Percentiles rank a stretch among this genome's conserved stretches.
Conservation (phyloP, 1,140 invertebrate genomes). For the Drosophila subobscura region DNA sequence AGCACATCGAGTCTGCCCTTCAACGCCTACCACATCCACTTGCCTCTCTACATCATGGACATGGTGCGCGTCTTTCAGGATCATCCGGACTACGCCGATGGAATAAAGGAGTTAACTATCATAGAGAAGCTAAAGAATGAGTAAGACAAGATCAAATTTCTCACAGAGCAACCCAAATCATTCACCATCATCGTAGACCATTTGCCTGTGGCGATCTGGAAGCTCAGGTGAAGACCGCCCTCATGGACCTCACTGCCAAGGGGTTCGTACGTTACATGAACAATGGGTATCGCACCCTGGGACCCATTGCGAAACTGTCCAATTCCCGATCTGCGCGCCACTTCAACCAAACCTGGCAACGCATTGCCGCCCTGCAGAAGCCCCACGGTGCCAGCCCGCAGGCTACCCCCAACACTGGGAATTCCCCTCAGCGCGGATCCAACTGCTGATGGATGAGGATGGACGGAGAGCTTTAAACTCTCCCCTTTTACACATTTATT, state of each 20-base stretch:
- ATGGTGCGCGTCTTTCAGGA: slow-evolving; percentile 77
- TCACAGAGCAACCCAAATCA: not conserved
- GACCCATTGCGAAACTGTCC: slow-evolving; percentile 77
- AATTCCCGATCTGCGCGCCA: slow-evolving; percentile 73
- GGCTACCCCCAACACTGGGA: slow-evolving; percentile 19
- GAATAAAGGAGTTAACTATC: slow-evolving; percentile 69
- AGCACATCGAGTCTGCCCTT: slow-evolving; percentile 62
- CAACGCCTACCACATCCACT: slow-evolving; percentile 73
- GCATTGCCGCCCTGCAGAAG: slow-evolving; percentile 71
- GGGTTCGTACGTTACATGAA: slow-evolving; percentile 73
- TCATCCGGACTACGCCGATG: slow-evolving; percentile 71
- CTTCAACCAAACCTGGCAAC: slow-evolving; percentile 72
- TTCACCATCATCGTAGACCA: slow-evolving; percentile 37
- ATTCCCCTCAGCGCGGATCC: slow-evolving; percentile 43
- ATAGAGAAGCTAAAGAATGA: slow-evolving; percentile 74
- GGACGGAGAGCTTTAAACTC: not conserved
- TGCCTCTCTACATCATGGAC: slow-evolving; percentile 75
- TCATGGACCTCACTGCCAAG: slow-evolving; percentile 63
- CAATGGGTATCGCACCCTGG: slow-evolving; percentile 76
- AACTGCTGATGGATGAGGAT: slow-evolving; percentile 36
- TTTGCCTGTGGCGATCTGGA: slow-evolving; percentile 75
- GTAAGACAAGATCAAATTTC: slow-evolving; percentile 40
- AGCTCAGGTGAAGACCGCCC: slow-evolving; percentile 73
- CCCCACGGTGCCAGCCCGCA: slow-evolving; percentile 53
- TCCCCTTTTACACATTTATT: slow-evolving; percentile 14